phyloP scores from a whole-genome alignment of 2,797 vertebrate species.

The Muscicapa striata region DNA sequence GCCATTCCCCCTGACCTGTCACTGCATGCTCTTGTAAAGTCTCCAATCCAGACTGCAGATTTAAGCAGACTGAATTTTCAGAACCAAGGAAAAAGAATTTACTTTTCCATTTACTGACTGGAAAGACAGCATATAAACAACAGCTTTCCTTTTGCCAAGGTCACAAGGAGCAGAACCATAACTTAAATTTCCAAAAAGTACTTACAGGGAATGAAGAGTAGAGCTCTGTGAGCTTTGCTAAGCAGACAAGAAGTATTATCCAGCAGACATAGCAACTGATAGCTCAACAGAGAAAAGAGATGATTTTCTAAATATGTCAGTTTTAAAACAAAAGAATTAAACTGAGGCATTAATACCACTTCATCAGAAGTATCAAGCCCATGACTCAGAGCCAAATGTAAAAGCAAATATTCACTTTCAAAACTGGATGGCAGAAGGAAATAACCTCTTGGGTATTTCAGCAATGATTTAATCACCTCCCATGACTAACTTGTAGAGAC shows the following conservation, averaged over 20 bases:
- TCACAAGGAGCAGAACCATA: background rate
- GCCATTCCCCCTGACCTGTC: background rate
- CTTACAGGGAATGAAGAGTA: background rate
- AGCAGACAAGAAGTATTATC: background rate
- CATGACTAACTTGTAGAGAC: conserved; percentile 18
- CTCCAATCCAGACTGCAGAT: background rate
- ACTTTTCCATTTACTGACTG: background rate
- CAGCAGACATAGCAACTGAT: background rate
- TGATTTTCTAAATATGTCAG: background rate
- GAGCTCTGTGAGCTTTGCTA: background rate
- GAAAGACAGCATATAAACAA: background rate
- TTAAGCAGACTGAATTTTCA: background rate
- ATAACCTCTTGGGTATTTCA: conserved; percentile 47
- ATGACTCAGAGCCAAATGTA: background rate
- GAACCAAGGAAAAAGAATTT: background rate
- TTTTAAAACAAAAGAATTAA: conserved; percentile 17
- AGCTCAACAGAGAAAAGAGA: background rate
- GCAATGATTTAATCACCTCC: conserved; percentile 39
- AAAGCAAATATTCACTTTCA: conserved; percentile 17
- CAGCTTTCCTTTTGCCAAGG: background rate
- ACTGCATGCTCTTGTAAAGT: background rate
- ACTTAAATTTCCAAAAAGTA: background rate
- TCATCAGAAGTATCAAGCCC: background rate
- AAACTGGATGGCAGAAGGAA: conserved; percentile 19
- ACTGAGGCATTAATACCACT: background rate